Evolutionary conservation across 2,888 invertebrate genomes (phyloP), one percentile per base, ranked within the genome.

Genomic region (Metalampra italica): DNA sequence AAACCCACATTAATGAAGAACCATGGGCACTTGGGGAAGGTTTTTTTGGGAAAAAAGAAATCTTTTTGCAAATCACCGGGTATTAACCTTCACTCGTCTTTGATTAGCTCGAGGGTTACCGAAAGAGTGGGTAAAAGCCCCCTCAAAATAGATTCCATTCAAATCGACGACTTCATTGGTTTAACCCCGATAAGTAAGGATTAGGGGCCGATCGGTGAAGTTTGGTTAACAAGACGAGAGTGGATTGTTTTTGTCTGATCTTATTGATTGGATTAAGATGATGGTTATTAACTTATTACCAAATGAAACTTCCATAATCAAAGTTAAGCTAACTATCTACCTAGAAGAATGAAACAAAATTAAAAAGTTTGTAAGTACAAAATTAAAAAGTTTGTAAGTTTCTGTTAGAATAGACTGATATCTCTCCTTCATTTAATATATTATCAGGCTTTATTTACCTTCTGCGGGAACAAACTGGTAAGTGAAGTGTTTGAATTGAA

Each of bases 101-200:
- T 81, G 76, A 82, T 83, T 82, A 79, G 72, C 70, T 55, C 44
- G 62, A 69, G 72, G 69, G 75, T 59, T 62, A 63, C n/a, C 59
- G 51, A 54, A 60, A 60, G 57, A 56, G 60, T 39, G 22, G 15
- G 15, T 34, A 52, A 49, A 54, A 63, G 59, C 60, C 47, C 68
- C 69, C 66, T 67, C 56, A 57, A 65, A 69, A 69, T 66, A 66
- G 71, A 74, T 78, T 77, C 73, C 72, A 79, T 80, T 81, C 71
- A 76, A 82, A 83, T 81, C 78, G 82, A 82, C 75, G 78, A 76
- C 82, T 82, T 78, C 78, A 83, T 82, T 70, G 78, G 75, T 75
- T 81, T 82, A 78, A 78, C 83, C 82, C 78, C 75, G 70, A 70
- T 77, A 80, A 74, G 76, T 70, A 70, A 63, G 68, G 76, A 78